phyloP scores from a whole-genome alignment of 1,140 invertebrate genomes.

The Rhopalosiphum maidis region DNA sequence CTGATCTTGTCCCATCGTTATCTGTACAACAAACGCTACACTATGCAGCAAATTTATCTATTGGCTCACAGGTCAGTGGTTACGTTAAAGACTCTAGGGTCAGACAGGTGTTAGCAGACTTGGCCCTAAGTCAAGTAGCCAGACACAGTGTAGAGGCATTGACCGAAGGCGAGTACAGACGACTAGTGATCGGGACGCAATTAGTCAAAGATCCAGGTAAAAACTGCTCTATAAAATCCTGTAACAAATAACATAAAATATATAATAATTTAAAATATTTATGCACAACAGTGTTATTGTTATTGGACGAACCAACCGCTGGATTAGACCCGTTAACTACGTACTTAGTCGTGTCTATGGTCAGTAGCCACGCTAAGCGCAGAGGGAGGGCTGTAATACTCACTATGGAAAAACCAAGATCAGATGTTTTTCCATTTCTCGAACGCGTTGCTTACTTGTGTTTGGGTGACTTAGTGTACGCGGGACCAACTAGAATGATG shows the following conservation, averaged over 20 bases:
- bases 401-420: slow-evolving; percentile 91
- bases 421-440: slow-evolving; percentile 91
- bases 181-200: slow-evolving; percentile 85
- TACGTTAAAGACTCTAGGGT: slow-evolving; percentile 75
- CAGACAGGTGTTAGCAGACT: slow-evolving; percentile 84
- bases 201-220: slow-evolving; percentile 85
- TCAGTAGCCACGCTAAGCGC: slow-evolving; percentile 90
- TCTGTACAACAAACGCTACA: slow-evolving; percentile 85
- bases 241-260: neutral
- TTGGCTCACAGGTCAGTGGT: slow-evolving; percentile 69
- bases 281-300: slow-evolving; percentile 73
- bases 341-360: slow-evolving; percentile 89
- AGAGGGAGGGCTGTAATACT: slow-evolving; percentile 86
- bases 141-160: slow-evolving; percentile 80
- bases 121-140: slow-evolving; percentile 85
- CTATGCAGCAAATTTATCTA: slow-evolving; percentile 73
- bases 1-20: slow-evolving; percentile 80
- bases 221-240: neutral
- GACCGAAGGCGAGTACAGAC: slow-evolving; percentile 81
- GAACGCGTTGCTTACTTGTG: slow-evolving; percentile 85
- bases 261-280: neutral
- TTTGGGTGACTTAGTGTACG: slow-evolving; percentile 88
- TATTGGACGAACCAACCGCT: slow-evolving; percentile 90
- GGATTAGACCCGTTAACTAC: slow-evolving; percentile 90
- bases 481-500: slow-evolving; percentile 86